Evolutionary conservation across 2,888 invertebrate genomes (phyloP), one percentile per base, ranked within the genome.

Genomic region (Agrenia bidenticulata): DNA sequence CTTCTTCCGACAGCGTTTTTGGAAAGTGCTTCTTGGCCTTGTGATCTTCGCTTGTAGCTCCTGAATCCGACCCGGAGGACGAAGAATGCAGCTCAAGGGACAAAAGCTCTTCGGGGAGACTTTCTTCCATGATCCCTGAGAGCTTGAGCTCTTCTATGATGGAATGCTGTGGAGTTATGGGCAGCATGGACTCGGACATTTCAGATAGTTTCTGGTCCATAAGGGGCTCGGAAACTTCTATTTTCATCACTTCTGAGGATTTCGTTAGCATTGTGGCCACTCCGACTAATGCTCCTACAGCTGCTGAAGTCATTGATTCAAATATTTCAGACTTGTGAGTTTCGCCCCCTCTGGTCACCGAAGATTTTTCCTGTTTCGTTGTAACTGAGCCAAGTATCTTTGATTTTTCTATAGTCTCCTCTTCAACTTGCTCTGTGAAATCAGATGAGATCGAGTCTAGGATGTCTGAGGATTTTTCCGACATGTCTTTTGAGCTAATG

Each of bases 101-200:
- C 2, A 71, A 60, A 15, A 71, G 60, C 53, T 71, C 71, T 41
- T 71, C 71, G 0, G 71, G 70, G n/a, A 67, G 59, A 49, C 67
- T 67, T 55, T 70, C 53, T 23, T 70, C 70, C 70, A 70, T 70
- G 1, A 67, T 67, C n/a, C 70, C 70, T 2, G 58, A 42, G 0
- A 55, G 24, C 27, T 55, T 27, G 5, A 51, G 15, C 15, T 51
- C 53, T 21, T 21, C 24, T 27, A 11, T 42, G 27, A 45, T 5
- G 5, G 45, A 51, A 23, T 51, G 13, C 21, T 51, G 51, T 23
- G 21, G 23, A 23, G 26, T 51, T 23, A 51, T 51, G 13, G 13
- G n/a, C n/a, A n/a, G n/a, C n/a, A n/a, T 32, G 4, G 54, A 54
- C 13, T 54, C 27, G 17, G 9, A 27, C 27, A 23, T 27, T 54